phyloP scores from a whole-genome alignment of 2,888 invertebrate genomes.

The Ceriagrion tenellum region DNA sequence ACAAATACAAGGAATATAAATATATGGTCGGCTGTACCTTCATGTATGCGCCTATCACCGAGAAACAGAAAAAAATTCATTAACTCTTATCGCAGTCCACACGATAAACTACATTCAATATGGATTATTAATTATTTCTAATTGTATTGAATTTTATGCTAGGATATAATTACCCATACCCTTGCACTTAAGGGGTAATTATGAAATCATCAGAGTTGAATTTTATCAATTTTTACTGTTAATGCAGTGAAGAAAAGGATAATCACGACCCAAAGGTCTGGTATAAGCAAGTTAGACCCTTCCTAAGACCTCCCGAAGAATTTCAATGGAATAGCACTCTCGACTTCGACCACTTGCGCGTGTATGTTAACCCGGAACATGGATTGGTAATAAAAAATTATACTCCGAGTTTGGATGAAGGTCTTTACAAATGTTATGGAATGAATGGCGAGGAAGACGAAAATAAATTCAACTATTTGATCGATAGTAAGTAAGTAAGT shows the following conservation, averaged over 20 bases:
- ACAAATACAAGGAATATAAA: too few species aligned
- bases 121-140: too few species aligned
- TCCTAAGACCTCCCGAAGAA: slow-evolving; percentile 75
- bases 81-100: too few species aligned
- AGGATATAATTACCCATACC: too few species aligned
- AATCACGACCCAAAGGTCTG: slow-evolving; percentile 78
- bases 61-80: too few species aligned
- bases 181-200: too few species aligned
- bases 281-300: slow-evolving; percentile 78
- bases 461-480: slow-evolving; percentile 79
- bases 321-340: slow-evolving; percentile 79
- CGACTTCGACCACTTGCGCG: slow-evolving; percentile 77
- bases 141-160: too few species aligned
- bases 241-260: slow-evolving; percentile 76
- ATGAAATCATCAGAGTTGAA: too few species aligned
- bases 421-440: slow-evolving; percentile 80
- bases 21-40: too few species aligned
- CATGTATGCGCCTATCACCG: too few species aligned
- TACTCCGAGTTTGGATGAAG: slow-evolving; percentile 76
- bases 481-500: slow-evolving; percentile 77
- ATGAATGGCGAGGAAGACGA: slow-evolving; percentile 73
- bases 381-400: slow-evolving; percentile 78
- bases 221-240: too few species aligned
- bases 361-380: slow-evolving; percentile 78
- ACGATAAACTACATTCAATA: too few species aligned